phyloP scores from a whole-genome alignment of 1,140 invertebrate genomes.

The Streblospio benedicti region DNA sequence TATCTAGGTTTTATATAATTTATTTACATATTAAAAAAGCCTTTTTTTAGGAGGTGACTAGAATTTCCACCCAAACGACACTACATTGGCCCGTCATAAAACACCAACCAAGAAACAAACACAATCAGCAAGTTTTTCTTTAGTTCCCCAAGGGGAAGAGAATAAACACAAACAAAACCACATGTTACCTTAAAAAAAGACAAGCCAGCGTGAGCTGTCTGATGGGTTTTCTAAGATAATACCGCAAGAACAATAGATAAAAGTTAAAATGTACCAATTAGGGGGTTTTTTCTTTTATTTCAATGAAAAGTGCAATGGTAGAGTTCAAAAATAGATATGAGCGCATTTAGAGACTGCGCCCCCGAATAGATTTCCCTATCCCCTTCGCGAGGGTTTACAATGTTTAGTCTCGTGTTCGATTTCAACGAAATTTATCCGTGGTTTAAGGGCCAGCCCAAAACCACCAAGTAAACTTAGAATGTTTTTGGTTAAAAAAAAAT shows the following conservation, averaged over 20 bases:
- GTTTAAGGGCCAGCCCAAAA: too few relatives aligned
- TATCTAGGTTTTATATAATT: too few relatives aligned
- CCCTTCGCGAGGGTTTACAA: too few relatives aligned
- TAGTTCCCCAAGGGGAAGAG: neutral
- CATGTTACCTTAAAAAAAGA: conserved; percentile 44
- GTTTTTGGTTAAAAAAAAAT: too few relatives aligned
- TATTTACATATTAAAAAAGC: neutral
- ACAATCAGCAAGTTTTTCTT: neutral
- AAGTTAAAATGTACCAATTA: neutral
- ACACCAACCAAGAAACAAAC: neutral
- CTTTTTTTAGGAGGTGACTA: neutral
- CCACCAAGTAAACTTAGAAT: too few relatives aligned
- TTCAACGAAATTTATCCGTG: too few relatives aligned
- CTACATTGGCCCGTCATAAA: neutral
- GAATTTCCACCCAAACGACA: neutral
- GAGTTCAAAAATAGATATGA: too few relatives aligned
- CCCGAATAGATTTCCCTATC: too few relatives aligned
- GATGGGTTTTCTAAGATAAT: conserved; percentile 74
- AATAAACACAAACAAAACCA: neutral
- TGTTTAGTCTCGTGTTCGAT: too few relatives aligned
- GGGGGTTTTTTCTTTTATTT: neutral
- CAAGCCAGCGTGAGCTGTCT: conserved; percentile 63
- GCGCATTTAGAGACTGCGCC: too few relatives aligned
- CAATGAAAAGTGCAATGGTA: too few relatives aligned
- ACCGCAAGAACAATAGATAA: conserved; percentile 49